Evolutionary conservation across 2,797 vertebrate species (phyloP).

Genomic region (Bovichtus variegatus): DNA sequence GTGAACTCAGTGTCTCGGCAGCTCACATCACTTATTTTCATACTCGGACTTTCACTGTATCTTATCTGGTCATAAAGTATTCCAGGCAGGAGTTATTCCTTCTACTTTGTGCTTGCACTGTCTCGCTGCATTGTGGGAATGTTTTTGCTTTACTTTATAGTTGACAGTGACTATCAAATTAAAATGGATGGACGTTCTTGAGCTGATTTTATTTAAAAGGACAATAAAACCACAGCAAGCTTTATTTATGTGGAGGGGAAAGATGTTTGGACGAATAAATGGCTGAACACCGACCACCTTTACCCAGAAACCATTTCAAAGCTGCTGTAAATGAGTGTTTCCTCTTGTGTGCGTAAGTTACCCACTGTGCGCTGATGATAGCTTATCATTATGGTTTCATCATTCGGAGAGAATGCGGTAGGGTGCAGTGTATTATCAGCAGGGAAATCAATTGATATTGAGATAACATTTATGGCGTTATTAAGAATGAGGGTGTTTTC

Average conservation of each 20-base stretch:
- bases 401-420: conserved; percentile 62
- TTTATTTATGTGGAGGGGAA: neutral
- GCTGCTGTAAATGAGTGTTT: conserved; percentile 58
- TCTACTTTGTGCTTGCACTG: conserved; percentile 15
- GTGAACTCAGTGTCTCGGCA: conserved; percentile 16
- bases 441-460: conserved; percentile 69
- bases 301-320: conserved; percentile 43
- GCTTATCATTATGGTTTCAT: conserved; percentile 77
- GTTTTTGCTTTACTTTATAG: conserved; percentile 37
- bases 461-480: conserved; percentile 56
- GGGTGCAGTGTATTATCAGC: conserved; percentile 68
- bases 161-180: conserved; percentile 42
- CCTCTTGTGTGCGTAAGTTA: conserved; percentile 42
- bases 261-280: conserved; percentile 18
- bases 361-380: conserved; percentile 69
- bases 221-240: conserved; percentile 34
- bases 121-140: conserved; percentile 33
- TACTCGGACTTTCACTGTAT: conserved; percentile 2
- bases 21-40: conserved; percentile 15
- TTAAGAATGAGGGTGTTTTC: conserved; percentile 54
- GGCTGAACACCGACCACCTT: conserved; percentile 50
- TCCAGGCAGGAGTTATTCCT: conserved; percentile 23
- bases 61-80: conserved; percentile 35
- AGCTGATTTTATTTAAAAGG: conserved; percentile 62
- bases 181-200: conserved; percentile 36